These are phyloP conservation scores for Apis mellifera DNA, from an alignment of 1,140 invertebrate genomes.

Conservation along the genomic window Amel_HAv3.1 CM009942.2:7483501-7484000, in stretches of 20 bases:
- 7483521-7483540: no score
- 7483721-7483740: neutral
- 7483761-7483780: constrained; percentile 32
- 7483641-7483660: neutral
- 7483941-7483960: no score
- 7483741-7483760: neutral
- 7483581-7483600: no score
- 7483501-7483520: no score
- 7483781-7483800: neutral
- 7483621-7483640: neutral
- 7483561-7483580: no score
- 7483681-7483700: constrained; percentile 35
- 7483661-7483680: constrained; percentile 1
- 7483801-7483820: constrained; percentile 47
- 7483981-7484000: constrained; percentile 11
- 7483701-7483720: constrained; percentile 4
- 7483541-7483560: no score
- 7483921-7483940: constrained; percentile 38
- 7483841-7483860: constrained; percentile 20
- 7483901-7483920: constrained; percentile 52
- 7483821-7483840: neutral
- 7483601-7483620: neutral
- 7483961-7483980: neutral
- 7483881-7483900: constrained; percentile 55
- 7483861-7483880: constrained; percentile 30